These are phyloP conservation scores for Artibeus jamaicensis DNA, from an alignment of 2,797 vertebrate species.

Conservation along the genomic window DNA sequence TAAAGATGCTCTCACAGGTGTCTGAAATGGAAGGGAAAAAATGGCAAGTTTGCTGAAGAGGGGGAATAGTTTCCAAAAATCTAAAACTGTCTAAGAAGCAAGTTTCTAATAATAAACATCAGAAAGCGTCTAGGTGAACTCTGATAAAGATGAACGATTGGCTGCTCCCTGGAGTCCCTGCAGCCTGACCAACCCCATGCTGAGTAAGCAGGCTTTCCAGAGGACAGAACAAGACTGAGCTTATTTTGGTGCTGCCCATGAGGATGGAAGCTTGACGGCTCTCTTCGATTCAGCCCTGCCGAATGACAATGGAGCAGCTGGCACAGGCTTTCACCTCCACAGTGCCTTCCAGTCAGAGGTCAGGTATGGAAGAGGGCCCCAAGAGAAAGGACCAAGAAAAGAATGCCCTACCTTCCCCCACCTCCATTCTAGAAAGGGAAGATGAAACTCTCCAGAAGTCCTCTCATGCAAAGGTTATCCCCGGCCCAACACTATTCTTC, in stretches of 20 bases:
- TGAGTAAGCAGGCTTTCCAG: background rate
- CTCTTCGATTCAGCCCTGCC: background rate
- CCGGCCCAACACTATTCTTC: background rate
- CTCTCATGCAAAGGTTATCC: background rate
- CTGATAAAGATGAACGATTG: background rate
- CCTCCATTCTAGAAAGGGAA: background rate
- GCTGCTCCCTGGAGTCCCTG: background rate
- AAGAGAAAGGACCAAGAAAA: background rate
- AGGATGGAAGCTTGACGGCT: background rate
- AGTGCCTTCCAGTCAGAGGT: background rate
- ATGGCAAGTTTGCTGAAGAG: background rate
- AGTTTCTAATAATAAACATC: background rate
- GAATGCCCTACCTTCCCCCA: background rate
- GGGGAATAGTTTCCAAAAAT: background rate
- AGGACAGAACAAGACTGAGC: background rate
- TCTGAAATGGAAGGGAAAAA: background rate
- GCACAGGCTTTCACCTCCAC: background rate
- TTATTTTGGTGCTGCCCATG: background rate
- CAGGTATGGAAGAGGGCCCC: background rate
- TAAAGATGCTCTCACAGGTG: background rate
- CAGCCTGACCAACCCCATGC: background rate
- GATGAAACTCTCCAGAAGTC: background rate
- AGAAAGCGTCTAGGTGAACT: background rate
- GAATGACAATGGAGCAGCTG: accelerated
- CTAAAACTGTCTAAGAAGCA: background rate